Conservation (phyloP, 2,113 vertebrate species). For the Eolophus roseicapilla region DNA sequence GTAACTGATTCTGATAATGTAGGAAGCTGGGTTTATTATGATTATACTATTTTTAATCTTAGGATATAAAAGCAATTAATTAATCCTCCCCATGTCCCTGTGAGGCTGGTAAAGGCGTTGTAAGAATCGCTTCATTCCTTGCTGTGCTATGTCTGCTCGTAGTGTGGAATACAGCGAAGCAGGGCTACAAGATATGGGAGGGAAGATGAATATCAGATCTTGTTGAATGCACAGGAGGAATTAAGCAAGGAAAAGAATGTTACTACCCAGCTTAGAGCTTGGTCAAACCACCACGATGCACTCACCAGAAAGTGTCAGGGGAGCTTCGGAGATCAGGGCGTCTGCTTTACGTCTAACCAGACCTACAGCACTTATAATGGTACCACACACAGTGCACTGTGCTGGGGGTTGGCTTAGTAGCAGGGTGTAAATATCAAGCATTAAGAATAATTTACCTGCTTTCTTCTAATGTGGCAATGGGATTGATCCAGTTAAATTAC, state of each 20-base stretch:
- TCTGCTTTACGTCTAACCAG: not conserved
- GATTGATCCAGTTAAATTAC: not conserved
- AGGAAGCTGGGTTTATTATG: not conserved
- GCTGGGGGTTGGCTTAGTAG: not conserved
- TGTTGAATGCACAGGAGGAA: not conserved
- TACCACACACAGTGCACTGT: not conserved
- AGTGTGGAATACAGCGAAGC: not conserved
- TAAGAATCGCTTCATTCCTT: not conserved
- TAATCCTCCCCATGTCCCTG: conserved; percentile 9
- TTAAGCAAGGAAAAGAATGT: not conserved
- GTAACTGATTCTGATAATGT: not conserved
- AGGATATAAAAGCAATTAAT: conserved; percentile 3
- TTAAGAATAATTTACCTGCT: not conserved
- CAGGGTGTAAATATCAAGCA: not conserved
- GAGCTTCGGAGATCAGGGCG: not conserved
- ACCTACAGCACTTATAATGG: not conserved
- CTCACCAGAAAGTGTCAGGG: not conserved
- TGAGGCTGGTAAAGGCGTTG: not conserved
- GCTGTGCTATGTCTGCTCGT: not conserved
- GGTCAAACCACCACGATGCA: not conserved
- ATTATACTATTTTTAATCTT: conserved; percentile 20
- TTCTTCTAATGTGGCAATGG: not conserved
- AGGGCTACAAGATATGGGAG: not conserved
- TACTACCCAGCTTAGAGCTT: not conserved
- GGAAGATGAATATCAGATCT: not conserved